Percentiles rank a stretch among this genome's conserved stretches.
These are phyloP conservation scores for Mormyrops boulengeri DNA, from an alignment of 2,797 vertebrate species.

Conservation along the genomic window DNA sequence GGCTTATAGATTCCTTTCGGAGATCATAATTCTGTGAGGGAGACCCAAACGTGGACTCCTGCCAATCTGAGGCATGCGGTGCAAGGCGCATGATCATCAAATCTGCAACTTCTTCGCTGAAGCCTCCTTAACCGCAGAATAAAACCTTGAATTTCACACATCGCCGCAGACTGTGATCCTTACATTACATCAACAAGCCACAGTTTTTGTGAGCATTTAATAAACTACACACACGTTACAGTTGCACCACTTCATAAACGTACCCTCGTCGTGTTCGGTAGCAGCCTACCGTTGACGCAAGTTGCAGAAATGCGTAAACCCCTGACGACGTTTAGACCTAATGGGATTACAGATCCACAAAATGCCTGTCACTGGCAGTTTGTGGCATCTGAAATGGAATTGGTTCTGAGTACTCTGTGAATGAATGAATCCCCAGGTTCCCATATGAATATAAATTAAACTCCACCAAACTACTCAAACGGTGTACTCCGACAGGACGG, in stretches of 20 bases:
- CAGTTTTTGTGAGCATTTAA: background rate
- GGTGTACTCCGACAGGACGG: background rate
- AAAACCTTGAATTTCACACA: background rate
- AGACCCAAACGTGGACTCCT: background rate
- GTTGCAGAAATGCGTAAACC: background rate
- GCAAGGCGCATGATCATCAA: background rate
- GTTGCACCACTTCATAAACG: background rate
- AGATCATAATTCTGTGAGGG: background rate
- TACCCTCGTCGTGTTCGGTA: background rate
- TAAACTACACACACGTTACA: background rate
- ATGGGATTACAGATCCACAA: background rate
- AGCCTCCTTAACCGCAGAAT: background rate
- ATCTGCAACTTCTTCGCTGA: background rate
- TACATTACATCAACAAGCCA: background rate
- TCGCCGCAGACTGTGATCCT: background rate
- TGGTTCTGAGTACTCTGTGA: background rate
- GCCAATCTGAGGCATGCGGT: background rate
- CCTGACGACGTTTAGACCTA: background rate
- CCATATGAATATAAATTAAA: background rate
- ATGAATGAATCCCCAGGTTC: background rate
- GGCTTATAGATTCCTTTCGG: background rate
- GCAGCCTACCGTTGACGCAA: background rate
- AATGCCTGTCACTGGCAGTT: background rate
- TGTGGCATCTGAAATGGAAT: background rate
- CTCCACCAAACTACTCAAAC: background rate